A percentile compares a stretch with the other conserved stretches of the same genome.
These are phyloP conservation scores for Frieseomelitta varia DNA, from an alignment of 1,140 invertebrate species.

Conservation along the genomic window DNA sequence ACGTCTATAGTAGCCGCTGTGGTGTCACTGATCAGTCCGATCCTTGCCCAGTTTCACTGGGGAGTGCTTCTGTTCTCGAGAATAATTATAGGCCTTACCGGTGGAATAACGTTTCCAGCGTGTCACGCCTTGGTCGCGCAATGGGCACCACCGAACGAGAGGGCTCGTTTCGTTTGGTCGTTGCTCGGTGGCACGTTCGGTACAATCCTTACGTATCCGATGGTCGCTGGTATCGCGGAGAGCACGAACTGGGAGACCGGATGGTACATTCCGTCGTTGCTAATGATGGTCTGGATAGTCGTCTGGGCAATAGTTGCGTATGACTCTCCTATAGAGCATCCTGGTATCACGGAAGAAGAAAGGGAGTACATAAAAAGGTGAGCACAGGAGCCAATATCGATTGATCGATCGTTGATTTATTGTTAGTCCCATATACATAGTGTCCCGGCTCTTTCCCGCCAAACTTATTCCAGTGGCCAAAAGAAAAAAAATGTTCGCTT, in stretches of 20 bases:
- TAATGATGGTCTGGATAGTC: conserved; percentile 84
- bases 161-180: conserved; percentile 87
- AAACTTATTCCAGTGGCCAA: no score
- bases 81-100: conserved; percentile 76
- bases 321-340: conserved; percentile 88
- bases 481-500: no score
- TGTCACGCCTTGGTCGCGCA: conserved; percentile 86
- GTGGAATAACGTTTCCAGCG: conserved; percentile 86
- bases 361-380: conserved; percentile 87
- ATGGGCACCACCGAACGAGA: conserved; percentile 88
- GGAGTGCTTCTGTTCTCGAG: conserved; percentile 50
- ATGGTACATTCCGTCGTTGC: conserved; percentile 87
- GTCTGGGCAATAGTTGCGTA: conserved; percentile 85
- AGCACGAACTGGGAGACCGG: conserved; percentile 86
- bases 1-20: conserved; percentile 84
- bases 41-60: conserved; percentile 80
- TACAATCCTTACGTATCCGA: conserved; percentile 88
- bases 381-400: not conserved
- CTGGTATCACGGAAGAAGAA: conserved; percentile 88
- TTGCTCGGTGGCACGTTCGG: conserved; percentile 89
- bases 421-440: no score
- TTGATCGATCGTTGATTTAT: not conserved
- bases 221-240: conserved; percentile 85
- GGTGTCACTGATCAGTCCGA: conserved; percentile 85
- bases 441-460: no score